These are phyloP conservation scores for Apis cerana DNA, from an alignment of 1,140 invertebrate species.

Conservation along the genomic window DNA sequence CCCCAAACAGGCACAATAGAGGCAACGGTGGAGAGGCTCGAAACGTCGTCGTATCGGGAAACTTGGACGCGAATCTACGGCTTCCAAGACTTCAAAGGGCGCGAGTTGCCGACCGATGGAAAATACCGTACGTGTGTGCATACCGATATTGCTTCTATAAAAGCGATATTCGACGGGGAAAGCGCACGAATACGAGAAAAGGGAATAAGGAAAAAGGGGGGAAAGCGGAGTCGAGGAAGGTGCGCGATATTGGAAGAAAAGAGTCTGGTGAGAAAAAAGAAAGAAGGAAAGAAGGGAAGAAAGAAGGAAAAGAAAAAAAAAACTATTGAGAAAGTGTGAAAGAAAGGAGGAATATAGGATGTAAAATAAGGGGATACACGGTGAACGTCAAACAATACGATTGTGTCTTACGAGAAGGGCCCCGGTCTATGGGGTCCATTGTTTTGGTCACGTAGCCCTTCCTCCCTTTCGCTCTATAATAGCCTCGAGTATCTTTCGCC, in stretches of 20 bases:
- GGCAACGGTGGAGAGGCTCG: constrained; percentile 1
- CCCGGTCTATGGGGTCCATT: constrained; percentile 18
- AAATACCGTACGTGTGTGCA: neutral
- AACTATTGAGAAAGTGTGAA: neutral
- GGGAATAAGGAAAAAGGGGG: neutral
- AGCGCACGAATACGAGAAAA: neutral
- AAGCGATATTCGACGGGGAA: neutral
- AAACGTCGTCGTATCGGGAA: constrained; percentile 33
- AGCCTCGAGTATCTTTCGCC: constrained; percentile 31
- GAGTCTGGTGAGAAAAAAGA: neutral
- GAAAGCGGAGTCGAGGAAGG: neutral
- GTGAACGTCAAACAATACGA: constrained; percentile 37
- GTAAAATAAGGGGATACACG: neutral
- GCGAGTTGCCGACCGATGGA: constrained; percentile 16
- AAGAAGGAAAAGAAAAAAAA: neutral
- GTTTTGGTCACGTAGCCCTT: constrained; percentile 61
- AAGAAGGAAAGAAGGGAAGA: neutral
- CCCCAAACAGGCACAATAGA: constrained; percentile 28
- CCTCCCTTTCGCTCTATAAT: constrained; percentile 23
- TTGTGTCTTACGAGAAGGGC: neutral
- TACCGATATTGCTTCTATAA: constrained; percentile 4
- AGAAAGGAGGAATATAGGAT: neutral
- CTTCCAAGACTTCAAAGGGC: constrained; percentile 39
- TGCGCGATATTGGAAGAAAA: neutral
- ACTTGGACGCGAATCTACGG: constrained; percentile 45